phyloP scores from a whole-genome alignment of 2,888 invertebrate species.

The Acanthopleura granulata region DNA sequence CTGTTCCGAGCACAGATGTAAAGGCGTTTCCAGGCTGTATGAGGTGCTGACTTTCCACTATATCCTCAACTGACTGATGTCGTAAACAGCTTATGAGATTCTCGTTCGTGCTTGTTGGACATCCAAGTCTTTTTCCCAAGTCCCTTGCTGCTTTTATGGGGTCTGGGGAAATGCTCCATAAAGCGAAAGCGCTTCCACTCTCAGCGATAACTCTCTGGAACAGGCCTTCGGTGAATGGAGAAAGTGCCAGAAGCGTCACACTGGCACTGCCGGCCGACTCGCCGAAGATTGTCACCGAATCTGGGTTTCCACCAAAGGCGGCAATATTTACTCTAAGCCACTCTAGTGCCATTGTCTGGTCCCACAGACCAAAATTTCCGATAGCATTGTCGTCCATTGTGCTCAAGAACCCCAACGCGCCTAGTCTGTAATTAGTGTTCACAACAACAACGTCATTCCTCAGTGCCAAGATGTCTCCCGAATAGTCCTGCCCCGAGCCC shows the following conservation, averaged over 20 bases:
- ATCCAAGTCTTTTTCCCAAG: background rate
- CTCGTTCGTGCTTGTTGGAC: background rate
- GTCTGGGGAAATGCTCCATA: background rate
- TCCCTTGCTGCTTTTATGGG: background rate
- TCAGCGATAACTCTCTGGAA: constrained; percentile 31
- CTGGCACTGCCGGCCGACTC: constrained; percentile 20
- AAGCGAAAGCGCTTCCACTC: too few species aligned
- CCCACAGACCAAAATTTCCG: too few species aligned
- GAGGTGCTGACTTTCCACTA: constrained; percentile 33
- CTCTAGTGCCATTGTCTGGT: too few species aligned
- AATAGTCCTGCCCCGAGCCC: too few species aligned
- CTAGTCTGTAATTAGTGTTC: constrained; percentile 30
- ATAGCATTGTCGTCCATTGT: too few species aligned
- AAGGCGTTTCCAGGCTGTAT: too few species aligned
- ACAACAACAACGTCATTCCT: constrained; percentile 30
- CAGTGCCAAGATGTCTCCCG: constrained; percentile 18
- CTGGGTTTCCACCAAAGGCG: constrained; percentile 57
- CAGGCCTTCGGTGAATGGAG: constrained; percentile 24
- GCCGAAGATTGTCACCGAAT: constrained; percentile 57
- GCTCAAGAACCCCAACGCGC: too few species aligned
- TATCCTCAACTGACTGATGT: constrained; percentile 24
- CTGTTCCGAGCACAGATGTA: too few species aligned
- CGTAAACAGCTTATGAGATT: background rate
- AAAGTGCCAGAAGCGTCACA: constrained; percentile 20
- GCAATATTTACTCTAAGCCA: constrained; percentile 43